Base-by-base conservation (phyloP, 2,797 vertebrate genomes). In the Chelon labrosus region DNA sequence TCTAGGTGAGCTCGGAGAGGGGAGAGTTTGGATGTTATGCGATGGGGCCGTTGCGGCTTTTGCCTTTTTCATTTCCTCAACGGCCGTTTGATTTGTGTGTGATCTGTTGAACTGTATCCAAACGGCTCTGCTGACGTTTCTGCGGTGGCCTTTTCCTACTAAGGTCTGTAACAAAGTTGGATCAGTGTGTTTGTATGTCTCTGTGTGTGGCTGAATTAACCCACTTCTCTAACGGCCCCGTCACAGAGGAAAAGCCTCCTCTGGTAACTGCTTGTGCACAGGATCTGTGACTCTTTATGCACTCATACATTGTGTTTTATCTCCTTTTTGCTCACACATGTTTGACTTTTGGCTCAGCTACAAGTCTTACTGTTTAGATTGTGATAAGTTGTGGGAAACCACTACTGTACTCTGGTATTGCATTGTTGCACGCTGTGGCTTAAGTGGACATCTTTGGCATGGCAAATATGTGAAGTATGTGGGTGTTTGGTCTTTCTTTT, bases 391-490 rank as follows among this genome's bases (percentile, higher is more conserved):
- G 86, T 64, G 75, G 88, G 65, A 70, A 74, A 58, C 76, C 79
- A 58, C 77, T 56, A 67, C 79, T 84, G 82, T 76, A 80, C 65
- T 85, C 64, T 82, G 79, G 65, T 71, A 65, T 90, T 85, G 82
- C 64, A 68, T 64, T 73, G 80, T 83, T 84, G 66, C 66, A 81
- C 74, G 31, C 65, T 77, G 77, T 3, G 76, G 81, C 77, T 84
- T 71, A 79, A 75, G 85, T 76, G 76, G 80, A 85, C 82, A 81
- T 88, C 83, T 80, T 75, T 78, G 88, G 89, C 77, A 92, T 88
- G 80, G 47, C 85, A 91, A 91, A 84, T 87, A 91, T 92, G 89
- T 77, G 65, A 86, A 85, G 79, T 76, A 91, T 90, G 84, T 78
- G 77, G 64, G 73, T 88, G 87, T 92, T 91, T 88, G 79, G 82